These are phyloP conservation scores for Pseudorhiza aurosa DNA, from an alignment of 30 jellyfish, hydroid and myxozoan species.

Conservation along the genomic window DNA sequence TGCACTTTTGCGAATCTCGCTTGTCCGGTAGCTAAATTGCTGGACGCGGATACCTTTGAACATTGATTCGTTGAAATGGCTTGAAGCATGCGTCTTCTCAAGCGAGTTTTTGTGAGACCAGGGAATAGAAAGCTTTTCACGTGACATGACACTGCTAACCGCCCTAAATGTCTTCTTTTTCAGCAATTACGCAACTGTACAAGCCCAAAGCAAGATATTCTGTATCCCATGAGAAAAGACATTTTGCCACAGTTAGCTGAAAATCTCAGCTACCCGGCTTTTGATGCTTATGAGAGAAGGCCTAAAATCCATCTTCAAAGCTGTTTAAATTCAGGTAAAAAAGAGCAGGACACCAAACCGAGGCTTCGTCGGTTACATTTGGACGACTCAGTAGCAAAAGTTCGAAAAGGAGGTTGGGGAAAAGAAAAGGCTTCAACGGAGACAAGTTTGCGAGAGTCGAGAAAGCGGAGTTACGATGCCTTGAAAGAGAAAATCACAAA, in stretches of 20 bases:
- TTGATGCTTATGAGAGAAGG: background rate
- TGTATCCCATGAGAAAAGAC: constrained; percentile 71
- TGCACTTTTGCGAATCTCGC: too few species aligned
- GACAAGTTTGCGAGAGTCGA: background rate
- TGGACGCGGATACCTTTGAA: too few species aligned
- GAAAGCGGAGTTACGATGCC: constrained; percentile 3
- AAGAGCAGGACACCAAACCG: constrained; percentile 31
- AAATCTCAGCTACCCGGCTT: background rate
- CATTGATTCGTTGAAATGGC: too few species aligned
- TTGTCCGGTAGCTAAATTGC: too few species aligned
- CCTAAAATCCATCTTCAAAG: background rate
- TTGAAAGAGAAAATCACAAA: background rate
- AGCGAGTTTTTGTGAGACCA: too few species aligned
- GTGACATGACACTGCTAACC: too few species aligned
- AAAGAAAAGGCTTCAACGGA: background rate
- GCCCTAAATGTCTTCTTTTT: too few species aligned
- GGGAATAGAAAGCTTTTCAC: too few species aligned
- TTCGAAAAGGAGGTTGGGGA: background rate
- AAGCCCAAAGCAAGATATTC: constrained; percentile 66
- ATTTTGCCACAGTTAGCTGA: constrained; percentile 65
- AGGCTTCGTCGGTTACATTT: constrained; percentile 28
- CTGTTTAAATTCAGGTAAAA: constrained; percentile 23
- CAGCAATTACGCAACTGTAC: constrained; percentile 41
- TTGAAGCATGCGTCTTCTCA: too few species aligned
- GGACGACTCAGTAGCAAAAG: background rate